Percentiles rank a stretch among this genome's conserved stretches.
Conservation (phyloP, 2,113 vertebrate species). For the Entomyzon cyanotis region DNA sequence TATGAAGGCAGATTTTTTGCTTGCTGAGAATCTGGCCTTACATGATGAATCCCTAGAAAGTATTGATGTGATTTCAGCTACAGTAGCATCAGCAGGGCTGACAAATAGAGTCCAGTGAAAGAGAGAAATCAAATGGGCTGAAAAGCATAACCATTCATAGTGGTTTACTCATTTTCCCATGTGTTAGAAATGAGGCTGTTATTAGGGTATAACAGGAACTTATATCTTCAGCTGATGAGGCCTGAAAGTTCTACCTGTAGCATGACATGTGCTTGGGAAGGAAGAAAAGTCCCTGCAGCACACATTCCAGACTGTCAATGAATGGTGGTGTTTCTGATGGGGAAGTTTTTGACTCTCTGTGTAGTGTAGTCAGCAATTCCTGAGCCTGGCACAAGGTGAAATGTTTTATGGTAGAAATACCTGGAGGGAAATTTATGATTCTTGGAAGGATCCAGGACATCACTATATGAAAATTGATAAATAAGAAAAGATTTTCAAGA, state of each 20-base stretch:
- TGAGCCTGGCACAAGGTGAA: background rate
- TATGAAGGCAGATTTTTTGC: rapidly evolving
- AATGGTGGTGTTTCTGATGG: background rate
- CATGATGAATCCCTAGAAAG: background rate
- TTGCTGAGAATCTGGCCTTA: background rate
- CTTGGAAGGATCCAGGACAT: background rate
- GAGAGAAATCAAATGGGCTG: background rate
- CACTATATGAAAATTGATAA: background rate
- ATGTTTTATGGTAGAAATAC: background rate
- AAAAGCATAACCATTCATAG: background rate
- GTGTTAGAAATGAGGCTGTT: background rate
- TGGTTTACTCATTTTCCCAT: background rate
- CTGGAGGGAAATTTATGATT: background rate
- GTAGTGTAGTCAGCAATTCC: background rate
- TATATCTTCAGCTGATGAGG: background rate
- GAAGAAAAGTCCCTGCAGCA: background rate
- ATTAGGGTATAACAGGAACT: background rate
- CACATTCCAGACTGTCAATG: background rate
- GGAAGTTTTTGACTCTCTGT: background rate
- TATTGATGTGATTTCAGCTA: background rate
- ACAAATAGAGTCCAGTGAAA: background rate
- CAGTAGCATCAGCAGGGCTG: background rate
- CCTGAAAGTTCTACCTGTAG: background rate
- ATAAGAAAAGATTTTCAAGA: background rate
- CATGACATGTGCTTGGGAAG: background rate